These are phyloP conservation scores for Coelopa frigida DNA, from an alignment of 1,140 invertebrate genomes.

Conservation along the genomic window DNA sequence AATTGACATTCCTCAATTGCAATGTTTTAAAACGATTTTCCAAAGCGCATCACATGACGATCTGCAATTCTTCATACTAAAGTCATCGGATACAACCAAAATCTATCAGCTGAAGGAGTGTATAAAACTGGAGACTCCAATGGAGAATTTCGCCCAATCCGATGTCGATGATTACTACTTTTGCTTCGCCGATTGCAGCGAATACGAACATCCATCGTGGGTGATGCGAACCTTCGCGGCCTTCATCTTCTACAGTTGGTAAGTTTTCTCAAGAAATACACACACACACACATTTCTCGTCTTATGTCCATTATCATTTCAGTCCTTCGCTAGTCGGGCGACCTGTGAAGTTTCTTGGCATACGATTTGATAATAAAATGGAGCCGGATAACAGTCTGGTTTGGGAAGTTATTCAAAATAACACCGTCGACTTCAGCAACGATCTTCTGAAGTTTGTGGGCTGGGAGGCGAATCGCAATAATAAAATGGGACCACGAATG, in stretches of 20 bases:
- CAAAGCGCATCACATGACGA: no score
- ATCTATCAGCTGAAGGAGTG: no score
- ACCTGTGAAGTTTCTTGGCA: slow-evolving; percentile 47
- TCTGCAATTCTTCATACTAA: no score
- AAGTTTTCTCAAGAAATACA: slow-evolving; percentile 14
- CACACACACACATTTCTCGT: not conserved
- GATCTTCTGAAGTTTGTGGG: slow-evolving; percentile 63
- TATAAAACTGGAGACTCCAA: no score
- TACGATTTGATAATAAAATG: slow-evolving; percentile 45
- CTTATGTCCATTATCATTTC: slow-evolving; percentile 17
- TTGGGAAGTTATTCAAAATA: slow-evolving; percentile 27
- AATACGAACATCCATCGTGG: slow-evolving; percentile 67
- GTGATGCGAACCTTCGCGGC: slow-evolving; percentile 73
- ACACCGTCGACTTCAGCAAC: slow-evolving; percentile 13
- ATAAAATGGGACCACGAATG: slow-evolving; percentile 77
- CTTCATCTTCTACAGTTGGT: slow-evolving; percentile 60
- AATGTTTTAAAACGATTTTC: slow-evolving; percentile 1
- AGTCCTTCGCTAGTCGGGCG: slow-evolving; percentile 46
- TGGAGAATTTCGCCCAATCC: no score
- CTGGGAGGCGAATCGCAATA: slow-evolving; percentile 85
- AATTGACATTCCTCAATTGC: slow-evolving; percentile 12
- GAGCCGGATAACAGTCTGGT: slow-evolving; percentile 25
- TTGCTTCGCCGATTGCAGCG: slow-evolving; percentile 76
- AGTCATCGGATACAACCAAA: no score
- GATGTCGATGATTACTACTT: slow-evolving; percentile 55